Conservation (phyloP, 2,888 invertebrate species). For the Proisotoma minuta region DNA sequence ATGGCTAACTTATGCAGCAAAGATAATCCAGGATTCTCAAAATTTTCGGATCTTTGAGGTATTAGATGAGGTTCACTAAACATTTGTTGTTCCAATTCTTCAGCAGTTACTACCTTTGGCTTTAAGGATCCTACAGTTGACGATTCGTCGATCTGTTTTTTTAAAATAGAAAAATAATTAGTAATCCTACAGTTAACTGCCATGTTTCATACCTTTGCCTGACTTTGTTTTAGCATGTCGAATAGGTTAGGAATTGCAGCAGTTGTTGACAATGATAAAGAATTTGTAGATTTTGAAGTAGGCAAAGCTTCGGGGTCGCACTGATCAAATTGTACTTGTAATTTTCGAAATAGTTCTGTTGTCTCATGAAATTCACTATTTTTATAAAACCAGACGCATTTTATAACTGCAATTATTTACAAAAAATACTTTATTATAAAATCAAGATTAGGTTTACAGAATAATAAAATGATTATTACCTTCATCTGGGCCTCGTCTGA, state of each 20-base stretch:
- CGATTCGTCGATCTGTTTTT: neutral
- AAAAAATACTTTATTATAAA: neutral
- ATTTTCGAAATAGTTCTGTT: neutral
- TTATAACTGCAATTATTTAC: neutral
- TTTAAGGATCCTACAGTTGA: neutral
- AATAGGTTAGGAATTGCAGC: neutral
- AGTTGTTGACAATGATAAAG: neutral
- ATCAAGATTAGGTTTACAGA: neutral
- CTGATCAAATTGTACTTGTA: conserved; percentile 11
- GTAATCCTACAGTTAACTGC: too few relatives aligned
- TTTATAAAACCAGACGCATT: conserved; percentile 13
- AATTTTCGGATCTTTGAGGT: neutral
- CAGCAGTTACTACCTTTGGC: conserved; percentile 3
- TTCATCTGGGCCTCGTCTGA: conserved; percentile 5
- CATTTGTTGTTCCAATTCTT: conserved; percentile 10
- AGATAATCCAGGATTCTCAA: neutral
- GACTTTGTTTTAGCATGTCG: conserved; percentile 5
- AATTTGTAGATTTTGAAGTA: neutral
- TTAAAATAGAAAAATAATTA: too few relatives aligned
- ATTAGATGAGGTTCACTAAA: neutral
- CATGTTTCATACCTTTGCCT: conserved; percentile 5
- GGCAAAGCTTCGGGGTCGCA: neutral
- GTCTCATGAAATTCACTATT: conserved; percentile 1
- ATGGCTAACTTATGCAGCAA: neutral
- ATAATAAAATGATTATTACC: neutral